These are phyloP conservation scores for Henricia sp. DNA, from an alignment of 53 echinoderm and acorn worm species.

Conservation along the genomic window DNA sequence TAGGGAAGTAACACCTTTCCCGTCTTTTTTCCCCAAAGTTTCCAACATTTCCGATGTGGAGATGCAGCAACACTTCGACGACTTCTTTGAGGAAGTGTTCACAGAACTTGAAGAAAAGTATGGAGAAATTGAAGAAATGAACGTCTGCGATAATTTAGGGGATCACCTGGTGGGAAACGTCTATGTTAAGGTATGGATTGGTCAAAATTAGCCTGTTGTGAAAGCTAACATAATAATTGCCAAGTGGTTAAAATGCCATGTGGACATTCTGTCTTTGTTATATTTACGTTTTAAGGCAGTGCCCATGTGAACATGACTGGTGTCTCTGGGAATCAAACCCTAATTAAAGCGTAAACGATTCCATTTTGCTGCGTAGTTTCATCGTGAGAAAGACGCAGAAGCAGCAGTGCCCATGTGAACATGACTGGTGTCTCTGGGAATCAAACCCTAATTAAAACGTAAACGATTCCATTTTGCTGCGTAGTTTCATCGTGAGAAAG, in stretches of 20 bases:
- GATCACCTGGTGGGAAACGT: slow-evolving; percentile 98
- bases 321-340: too few relatives aligned
- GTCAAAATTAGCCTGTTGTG: too few relatives aligned
- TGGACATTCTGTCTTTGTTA: neutral
- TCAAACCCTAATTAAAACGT: too few relatives aligned
- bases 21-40: slow-evolving; percentile 30
- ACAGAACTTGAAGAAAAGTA: slow-evolving; percentile 96
- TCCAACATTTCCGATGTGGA: slow-evolving; percentile 93
- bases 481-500: too few relatives aligned
- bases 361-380: too few relatives aligned
- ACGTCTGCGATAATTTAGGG: slow-evolving; percentile 96
- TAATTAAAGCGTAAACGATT: too few relatives aligned
- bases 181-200: slow-evolving; percentile 95
- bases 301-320: neutral
- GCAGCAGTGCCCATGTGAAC: neutral
- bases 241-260: neutral
- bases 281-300: too few relatives aligned
- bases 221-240: neutral
- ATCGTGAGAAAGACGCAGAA: too few relatives aligned
- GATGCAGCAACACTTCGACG: slow-evolving; percentile 99
- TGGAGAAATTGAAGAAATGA: slow-evolving; percentile 99
- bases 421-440: too few relatives aligned
- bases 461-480: too few relatives aligned
- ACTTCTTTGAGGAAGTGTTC: slow-evolving; percentile 99
- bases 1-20: too few relatives aligned